Evolutionary conservation across 2,113 vertebrate species (phyloP), one percentile per base, ranked within the genome.

Genomic region (Rhinolophus sinicus): DNA sequence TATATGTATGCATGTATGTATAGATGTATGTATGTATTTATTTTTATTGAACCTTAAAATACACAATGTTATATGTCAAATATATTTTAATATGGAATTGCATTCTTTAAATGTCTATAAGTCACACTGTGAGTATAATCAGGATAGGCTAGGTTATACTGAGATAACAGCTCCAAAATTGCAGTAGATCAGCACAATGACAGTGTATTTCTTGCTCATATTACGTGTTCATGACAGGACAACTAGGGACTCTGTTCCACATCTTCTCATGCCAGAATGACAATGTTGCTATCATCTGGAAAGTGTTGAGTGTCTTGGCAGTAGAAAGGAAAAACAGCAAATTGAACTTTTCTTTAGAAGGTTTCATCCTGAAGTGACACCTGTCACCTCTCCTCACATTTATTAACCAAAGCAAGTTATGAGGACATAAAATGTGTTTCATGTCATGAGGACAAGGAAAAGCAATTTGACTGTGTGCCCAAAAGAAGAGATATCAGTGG

Each of bases 321-420:
- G 6, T 88, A 56, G 14, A 56, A 76, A 16, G 13, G 11, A 83
- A 83, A 47, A 70, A 24, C 19, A 80, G 33, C 15, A 81, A 84
- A 82, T 26, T 81, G 38, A 52, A 88, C 8, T 85, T 38, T 86
- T 85, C 52, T 92, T 70, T 38, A 35, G 44, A 83, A 96, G 26
- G 6, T 26, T 94, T 35, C 16, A 30, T 77, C 58, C 70, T 56
- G 2, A 76, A 92, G 24, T 65, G 89, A 88, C 56, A 60, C 10
- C 50, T 93, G 60, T 69, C 58, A 73, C 24, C 56, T 90, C 13
- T 92, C 78, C 13, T 92, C 78, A 58, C 60, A 87, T 85, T 94
- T 58, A 88, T 50, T 88, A 82, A 70, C 62, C 73, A 92, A 88
- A 89, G 60, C 21, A 88, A 91, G 16, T 88, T 16, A 73, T 35